A percentile compares a stretch with the other conserved stretches of the same genome.
These are phyloP conservation scores for Columba guinea DNA, from an alignment of 2,797 vertebrate genomes.

Conservation along the genomic window DNA sequence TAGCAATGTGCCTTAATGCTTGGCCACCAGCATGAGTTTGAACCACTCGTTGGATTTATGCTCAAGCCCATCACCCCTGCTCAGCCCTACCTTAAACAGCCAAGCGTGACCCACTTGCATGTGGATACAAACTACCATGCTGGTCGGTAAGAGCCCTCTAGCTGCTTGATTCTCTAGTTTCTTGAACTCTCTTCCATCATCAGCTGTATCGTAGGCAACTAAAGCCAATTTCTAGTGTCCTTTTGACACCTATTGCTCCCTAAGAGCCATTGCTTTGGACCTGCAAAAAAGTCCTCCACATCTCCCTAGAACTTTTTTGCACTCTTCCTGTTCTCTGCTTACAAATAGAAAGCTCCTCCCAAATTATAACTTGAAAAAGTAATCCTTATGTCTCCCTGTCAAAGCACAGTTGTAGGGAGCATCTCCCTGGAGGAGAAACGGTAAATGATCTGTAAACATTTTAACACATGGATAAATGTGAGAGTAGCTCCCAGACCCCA, in stretches of 20 bases:
- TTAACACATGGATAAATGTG: background rate
- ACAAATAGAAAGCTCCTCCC: background rate
- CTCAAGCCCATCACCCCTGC: background rate
- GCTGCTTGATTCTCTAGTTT: background rate
- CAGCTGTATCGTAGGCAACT: background rate
- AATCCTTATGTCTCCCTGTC: background rate
- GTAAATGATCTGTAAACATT: background rate
- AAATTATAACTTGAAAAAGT: background rate
- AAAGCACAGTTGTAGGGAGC: background rate
- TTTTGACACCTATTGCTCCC: background rate
- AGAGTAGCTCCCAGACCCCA: background rate
- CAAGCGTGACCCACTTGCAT: rapidly evolving
- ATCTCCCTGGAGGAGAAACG: background rate
- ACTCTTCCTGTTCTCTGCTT: background rate
- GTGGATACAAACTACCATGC: background rate
- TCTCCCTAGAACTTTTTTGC: background rate
- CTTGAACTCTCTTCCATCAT: background rate
- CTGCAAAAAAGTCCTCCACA: background rate
- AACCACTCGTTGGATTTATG: background rate
- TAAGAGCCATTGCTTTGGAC: background rate
- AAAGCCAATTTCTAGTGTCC: background rate
- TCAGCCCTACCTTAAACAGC: background rate
- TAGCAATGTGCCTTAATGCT: background rate
- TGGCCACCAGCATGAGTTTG: background rate
- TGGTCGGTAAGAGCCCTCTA: background rate